Evolutionary conservation across 2,888 invertebrate genomes (phyloP).

Genomic region (Phragmatobia fuliginosa): DNA sequence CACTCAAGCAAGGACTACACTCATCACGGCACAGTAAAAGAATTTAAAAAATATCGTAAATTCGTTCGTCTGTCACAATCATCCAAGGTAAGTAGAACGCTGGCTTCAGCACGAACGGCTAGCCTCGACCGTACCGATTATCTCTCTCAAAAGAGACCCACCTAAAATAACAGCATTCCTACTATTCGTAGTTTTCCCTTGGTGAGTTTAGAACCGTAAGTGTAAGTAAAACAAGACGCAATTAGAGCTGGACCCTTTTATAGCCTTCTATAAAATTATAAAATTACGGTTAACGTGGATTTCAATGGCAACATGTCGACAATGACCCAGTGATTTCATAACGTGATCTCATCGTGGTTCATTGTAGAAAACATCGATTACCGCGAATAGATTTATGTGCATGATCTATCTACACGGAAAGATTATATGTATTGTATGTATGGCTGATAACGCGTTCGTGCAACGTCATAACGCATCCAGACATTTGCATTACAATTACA

Average conservation of each 20-base stretch:
- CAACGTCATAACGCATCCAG: not conserved
- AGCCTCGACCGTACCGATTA: too few species aligned
- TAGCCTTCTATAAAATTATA: not conserved
- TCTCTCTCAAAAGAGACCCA: too few species aligned
- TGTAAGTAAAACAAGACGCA: not conserved
- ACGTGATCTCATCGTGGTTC: conserved; percentile 20
- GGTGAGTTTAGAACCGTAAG: not conserved
- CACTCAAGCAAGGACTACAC: not conserved
- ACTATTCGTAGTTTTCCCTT: too few species aligned
- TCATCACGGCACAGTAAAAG: not conserved
- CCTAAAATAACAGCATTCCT: too few species aligned
- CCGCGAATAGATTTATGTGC: not conserved
- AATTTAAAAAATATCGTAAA: too few species aligned
- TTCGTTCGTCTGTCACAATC: too few species aligned
- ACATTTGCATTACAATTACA: not conserved
- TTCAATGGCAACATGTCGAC: conserved; percentile 23
- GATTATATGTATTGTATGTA: not conserved
- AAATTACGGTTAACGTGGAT: conserved; percentile 1
- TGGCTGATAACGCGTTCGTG: not conserved
- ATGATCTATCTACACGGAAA: not conserved
- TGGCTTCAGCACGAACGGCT: too few species aligned
- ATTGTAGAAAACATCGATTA: not conserved
- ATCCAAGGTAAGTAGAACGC: too few species aligned
- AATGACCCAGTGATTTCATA: conserved; percentile 47
- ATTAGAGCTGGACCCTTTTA: not conserved